Base-by-base conservation (phyloP, 2,797 vertebrate genomes). In the Gambusia yucatana region DNA sequence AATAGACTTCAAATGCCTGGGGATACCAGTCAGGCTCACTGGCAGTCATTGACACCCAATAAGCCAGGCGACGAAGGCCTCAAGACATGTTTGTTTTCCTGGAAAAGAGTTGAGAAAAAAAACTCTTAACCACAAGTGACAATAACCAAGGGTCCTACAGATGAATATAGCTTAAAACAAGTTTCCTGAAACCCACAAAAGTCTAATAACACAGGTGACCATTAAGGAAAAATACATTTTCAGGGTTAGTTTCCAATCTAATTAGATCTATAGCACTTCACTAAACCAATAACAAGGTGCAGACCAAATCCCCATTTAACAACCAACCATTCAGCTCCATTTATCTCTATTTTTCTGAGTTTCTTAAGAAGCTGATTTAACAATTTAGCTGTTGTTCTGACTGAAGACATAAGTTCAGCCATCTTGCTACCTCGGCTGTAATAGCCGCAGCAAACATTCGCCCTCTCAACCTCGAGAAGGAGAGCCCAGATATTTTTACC, bases 1-100 rank as follows among this genome's bases (percentile, higher is more conserved):
- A 92, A 94, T 86, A 87, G 83, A 82, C 33, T 74, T 85, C 79
- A 84, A 88, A 86, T 22, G 33, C 85, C 67, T 1, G 55, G 76
- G 47, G 44, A 86, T 83, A 73, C 0, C 74, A 33, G 48, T 80
- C 0, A 41, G 67, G 69, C 90, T 92, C 82, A 81, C 90, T 91
- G 91, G 82, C 82, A 88, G 91, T 89, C 77, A 82, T 76, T 84
- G 81, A 80, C 84, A 81, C 80, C 77, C 72, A 75, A 61, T 77
- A 71, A 81, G 55, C 10, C 2, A 20, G 50, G 75, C 61, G 61
- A 76, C 57, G 74, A 76, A 47, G 48, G 46, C 77, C 73, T 77
- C 14, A 77, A 84, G 77, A 76, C 50, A 57, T 7, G 52, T 73
- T 36, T 70, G 73, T 76, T 80, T 80, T 81, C 79, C 41, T 67